A percentile compares a stretch with the other conserved stretches of the same genome.
phyloP scores from a whole-genome alignment of 2,888 invertebrate species.

The Limnephilus rhombicus region DNA sequence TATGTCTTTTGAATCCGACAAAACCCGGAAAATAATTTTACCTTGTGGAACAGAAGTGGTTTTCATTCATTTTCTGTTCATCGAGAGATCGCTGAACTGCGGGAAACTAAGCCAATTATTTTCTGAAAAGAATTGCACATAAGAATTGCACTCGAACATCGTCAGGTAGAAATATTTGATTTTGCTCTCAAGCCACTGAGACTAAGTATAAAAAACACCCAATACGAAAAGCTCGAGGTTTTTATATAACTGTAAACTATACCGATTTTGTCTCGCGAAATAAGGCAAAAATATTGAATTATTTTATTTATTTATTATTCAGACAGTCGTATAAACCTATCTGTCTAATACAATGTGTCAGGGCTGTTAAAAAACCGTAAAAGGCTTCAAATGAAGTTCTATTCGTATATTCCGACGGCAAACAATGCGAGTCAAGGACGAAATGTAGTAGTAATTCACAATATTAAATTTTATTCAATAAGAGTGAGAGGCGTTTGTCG shows the following conservation, averaged over 20 bases:
- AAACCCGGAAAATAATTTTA: neutral
- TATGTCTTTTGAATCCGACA: neutral
- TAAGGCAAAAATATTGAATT: neutral
- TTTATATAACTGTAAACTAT: neutral
- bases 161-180: neutral
- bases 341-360: conserved; percentile 1
- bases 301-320: neutral
- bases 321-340: neutral
- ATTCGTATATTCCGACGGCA: neutral
- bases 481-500: conserved; percentile 21
- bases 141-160: neutral
- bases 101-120: conserved; percentile 25
- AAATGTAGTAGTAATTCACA: neutral
- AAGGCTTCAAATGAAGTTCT: neutral
- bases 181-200: neutral
- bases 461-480: conserved; percentile 38
- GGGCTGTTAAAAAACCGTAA: neutral
- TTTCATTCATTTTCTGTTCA: neutral
- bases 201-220: neutral
- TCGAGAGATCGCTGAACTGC: neutral
- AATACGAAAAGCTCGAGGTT: neutral
- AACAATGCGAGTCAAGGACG: neutral
- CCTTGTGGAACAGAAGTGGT: conserved; percentile 1
- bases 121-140: neutral
- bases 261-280: neutral